Percentiles rank a stretch among this genome's conserved stretches.
These are phyloP conservation scores for Ceratina calcarata DNA, from an alignment of 1,140 invertebrate species.

Conservation along the genomic window DNA sequence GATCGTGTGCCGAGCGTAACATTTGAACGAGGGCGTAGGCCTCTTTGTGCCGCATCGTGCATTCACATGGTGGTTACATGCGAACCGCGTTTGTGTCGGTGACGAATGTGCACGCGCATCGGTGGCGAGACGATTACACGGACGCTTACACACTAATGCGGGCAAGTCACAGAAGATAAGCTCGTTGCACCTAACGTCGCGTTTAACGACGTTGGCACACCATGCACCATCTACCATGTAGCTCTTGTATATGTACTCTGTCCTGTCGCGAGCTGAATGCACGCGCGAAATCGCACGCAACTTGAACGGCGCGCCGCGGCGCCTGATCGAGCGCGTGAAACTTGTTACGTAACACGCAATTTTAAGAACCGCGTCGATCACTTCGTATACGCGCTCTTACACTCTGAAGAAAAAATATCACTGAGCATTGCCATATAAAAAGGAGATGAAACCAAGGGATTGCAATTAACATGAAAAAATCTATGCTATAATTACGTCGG, in stretches of 20 bases:
- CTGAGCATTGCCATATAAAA: no score
- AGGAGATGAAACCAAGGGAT: no score
- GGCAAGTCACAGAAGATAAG: constrained; percentile 46
- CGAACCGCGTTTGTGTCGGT: constrained; percentile 21
- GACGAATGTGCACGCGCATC: constrained; percentile 41
- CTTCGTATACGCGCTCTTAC: no score
- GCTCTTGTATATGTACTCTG: background rate
- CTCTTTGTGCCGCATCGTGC: constrained; percentile 55
- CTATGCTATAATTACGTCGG: background rate
- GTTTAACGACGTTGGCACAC: background rate
- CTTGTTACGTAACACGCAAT: constrained; percentile 19
- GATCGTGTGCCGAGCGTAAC: constrained; percentile 77
- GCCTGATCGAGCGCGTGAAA: background rate
- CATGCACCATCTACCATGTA: background rate
- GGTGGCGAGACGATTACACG: constrained; percentile 68
- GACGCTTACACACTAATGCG: constrained; percentile 64
- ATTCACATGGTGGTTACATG: constrained; percentile 40
- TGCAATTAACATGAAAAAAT: background rate
- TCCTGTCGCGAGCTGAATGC: constrained; percentile 2
- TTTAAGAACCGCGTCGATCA: constrained; percentile 8
- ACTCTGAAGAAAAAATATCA: no score
- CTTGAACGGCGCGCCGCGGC: background rate
- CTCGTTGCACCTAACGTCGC: constrained; percentile 17
- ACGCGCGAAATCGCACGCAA: constrained; percentile 28
- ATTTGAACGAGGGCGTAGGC: constrained; percentile 75